Conservation (phyloP, 1,140 invertebrate genomes). For the Zaprionus taronus region DNA sequence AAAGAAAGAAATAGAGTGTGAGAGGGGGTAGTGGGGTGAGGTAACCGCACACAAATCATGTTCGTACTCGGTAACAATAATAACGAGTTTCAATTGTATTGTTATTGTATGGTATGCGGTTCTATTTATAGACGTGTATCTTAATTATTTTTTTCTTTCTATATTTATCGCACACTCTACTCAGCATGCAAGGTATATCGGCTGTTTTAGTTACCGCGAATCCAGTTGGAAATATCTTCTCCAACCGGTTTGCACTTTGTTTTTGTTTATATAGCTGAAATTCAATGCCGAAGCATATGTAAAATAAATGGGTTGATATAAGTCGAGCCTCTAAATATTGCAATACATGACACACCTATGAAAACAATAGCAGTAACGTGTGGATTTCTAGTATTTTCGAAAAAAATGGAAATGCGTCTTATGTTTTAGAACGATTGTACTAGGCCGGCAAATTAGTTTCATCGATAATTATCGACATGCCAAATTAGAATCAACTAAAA, state of each 20-base stretch:
- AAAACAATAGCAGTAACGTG: neutral
- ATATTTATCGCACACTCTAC: slow-evolving; percentile 32
- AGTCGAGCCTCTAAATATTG: slow-evolving; percentile 49
- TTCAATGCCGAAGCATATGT: slow-evolving; percentile 9
- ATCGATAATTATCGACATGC: neutral
- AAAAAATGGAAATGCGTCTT: neutral
- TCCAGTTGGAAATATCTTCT: slow-evolving; percentile 22
- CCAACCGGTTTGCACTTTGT: slow-evolving; percentile 19
- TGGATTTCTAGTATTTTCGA: neutral
- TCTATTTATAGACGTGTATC: slow-evolving; percentile 45
- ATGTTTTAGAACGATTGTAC: neutral
- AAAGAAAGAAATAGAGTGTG: neutral
- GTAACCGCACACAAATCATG: slow-evolving; percentile 12
- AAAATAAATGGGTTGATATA: neutral
- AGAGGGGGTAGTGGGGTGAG: neutral
- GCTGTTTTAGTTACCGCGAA: slow-evolving; percentile 11
- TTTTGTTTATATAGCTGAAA: slow-evolving; percentile 8
- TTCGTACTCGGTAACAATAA: slow-evolving; percentile 28
- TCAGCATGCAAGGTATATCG: slow-evolving; percentile 3
- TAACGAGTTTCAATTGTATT: slow-evolving; percentile 49
- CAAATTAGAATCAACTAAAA: neutral
- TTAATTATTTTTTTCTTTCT: slow-evolving; percentile 42
- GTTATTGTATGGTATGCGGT: slow-evolving; percentile 41
- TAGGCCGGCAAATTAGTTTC: neutral
- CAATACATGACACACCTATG: neutral